Conservation (phyloP, 2,888 invertebrate genomes). For the Trypoxylon attenuatum region DNA sequence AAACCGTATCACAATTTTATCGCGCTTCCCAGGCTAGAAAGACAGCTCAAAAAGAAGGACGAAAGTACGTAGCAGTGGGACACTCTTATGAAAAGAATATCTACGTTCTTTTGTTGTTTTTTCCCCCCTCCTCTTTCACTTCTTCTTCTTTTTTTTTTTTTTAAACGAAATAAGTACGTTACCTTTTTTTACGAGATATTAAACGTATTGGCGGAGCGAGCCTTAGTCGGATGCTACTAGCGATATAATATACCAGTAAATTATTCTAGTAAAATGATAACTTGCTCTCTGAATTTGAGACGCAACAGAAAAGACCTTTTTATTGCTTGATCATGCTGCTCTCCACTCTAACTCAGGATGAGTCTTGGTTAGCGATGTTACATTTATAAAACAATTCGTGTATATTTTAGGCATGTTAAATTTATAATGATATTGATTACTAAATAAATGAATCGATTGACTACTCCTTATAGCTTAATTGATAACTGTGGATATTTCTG, state of each 20-base stretch:
- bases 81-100: conserved; percentile 56
- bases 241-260: conserved; percentile 56
- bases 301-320: conserved; percentile 34
- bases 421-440: conserved; percentile 71
- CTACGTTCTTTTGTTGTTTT: conserved; percentile 61
- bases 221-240: conserved; percentile 66
- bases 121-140: conserved; percentile 56
- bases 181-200: conserved; percentile 63
- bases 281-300: conserved; percentile 41
- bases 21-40: conserved; percentile 19
- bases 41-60: conserved; percentile 24
- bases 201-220: conserved; percentile 64
- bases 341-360: conserved; percentile 55
- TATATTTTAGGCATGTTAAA: conserved; percentile 73
- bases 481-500: conserved; percentile 61
- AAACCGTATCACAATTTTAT: conserved; percentile 34
- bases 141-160: no score
- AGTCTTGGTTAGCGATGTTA: conserved; percentile 69
- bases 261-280: conserved; percentile 56
- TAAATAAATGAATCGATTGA: conserved; percentile 67
- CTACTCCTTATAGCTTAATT: conserved; percentile 70
- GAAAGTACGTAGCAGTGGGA: conserved; percentile 40
- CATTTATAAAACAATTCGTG: conserved; percentile 68
- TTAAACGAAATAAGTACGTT: no score
- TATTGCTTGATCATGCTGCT: conserved; percentile 51